Evolutionary conservation across 2,797 vertebrate species (phyloP), one percentile per base, ranked within the genome.

Genomic region (Sebastes vulpes): DNA sequence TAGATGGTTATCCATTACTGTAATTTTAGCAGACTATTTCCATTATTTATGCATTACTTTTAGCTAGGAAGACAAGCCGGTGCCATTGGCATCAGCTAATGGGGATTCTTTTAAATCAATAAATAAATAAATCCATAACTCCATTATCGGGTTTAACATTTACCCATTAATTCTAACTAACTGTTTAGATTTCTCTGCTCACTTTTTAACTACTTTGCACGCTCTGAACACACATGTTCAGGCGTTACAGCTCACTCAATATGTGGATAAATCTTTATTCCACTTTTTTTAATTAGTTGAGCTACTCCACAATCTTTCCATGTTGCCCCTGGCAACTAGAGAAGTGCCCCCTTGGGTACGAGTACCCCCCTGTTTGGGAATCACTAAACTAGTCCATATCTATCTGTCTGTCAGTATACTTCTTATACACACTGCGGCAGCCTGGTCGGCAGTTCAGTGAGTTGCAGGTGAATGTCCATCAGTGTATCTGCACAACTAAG

Each of bases 391-490:
- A 25, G 11, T 42, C 9, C 21, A 20, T 14, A 56, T 57, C 4
- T 48, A 9, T 20, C 25, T 48, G 11, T 29, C 25, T 57, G 35
- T 58, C 31, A 65, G 31, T 53, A 20, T 60, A 20, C 7, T 12
- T 38, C 35, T 14, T 38, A 10, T 5, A 18, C 28, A 63, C 16
- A 18, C 50, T 2, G 31, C 32, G n/a, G 14, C 28, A 57, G 61
- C 26, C 20, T 9, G 20, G 10, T 20, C 11, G 42, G 21, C 28
- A 65, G 53, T 35, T 59, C 25, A 69, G 3, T n/a, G 71, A 54
- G 68, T 4, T 70, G n/a, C 59, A 65, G 35, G 21, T 77, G 25
- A 63, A 72, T 48, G 56, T 61, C 57, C 35, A 70, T 63, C 53
- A 53, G 38, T 32, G 52, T 32, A 59, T 79, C 57, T 70, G 32